Percentiles rank a stretch among this genome's conserved stretches.
phyloP scores from a whole-genome alignment of 2,888 invertebrate species.

The Idaea aversata region DNA sequence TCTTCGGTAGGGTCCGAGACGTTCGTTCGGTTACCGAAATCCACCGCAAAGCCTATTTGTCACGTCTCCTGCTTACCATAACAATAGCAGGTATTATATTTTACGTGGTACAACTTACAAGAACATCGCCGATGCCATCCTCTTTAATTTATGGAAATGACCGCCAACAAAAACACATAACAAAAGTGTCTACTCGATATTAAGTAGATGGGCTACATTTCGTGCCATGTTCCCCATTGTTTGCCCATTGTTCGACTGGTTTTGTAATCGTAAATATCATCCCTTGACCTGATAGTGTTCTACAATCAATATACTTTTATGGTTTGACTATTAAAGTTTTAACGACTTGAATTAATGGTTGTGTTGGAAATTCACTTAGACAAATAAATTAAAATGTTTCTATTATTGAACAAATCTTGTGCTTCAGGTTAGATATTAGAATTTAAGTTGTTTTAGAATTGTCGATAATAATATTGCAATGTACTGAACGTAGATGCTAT shows the following conservation, averaged over 20 bases:
- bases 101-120: constrained; percentile 39
- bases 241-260: constrained; percentile 56
- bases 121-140: constrained; percentile 54
- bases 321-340: constrained; percentile 27
- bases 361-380: neutral
- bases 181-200: constrained; percentile 79
- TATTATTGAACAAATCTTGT: constrained; percentile 8
- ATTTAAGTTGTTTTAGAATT: constrained; percentile 4
- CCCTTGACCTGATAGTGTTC: constrained; percentile 41
- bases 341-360: constrained; percentile 9
- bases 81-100: constrained; percentile 72
- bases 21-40: constrained; percentile 52
- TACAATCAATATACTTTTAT: constrained; percentile 35
- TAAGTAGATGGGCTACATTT: constrained; percentile 73
- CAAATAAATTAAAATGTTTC: constrained; percentile 2
- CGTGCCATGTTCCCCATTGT: constrained; percentile 66
- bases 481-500: neutral
- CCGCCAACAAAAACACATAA: constrained; percentile 75
- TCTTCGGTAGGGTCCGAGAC: constrained; percentile 17
- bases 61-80: constrained; percentile 71
- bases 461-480: neutral
- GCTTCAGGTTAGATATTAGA: constrained; percentile 4
- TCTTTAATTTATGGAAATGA: constrained; percentile 78
- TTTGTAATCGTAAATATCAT: constrained; percentile 69
- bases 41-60: constrained; percentile 57